Conservation (phyloP, 2,888 invertebrate genomes). For the Nycteola revayana region DNA sequence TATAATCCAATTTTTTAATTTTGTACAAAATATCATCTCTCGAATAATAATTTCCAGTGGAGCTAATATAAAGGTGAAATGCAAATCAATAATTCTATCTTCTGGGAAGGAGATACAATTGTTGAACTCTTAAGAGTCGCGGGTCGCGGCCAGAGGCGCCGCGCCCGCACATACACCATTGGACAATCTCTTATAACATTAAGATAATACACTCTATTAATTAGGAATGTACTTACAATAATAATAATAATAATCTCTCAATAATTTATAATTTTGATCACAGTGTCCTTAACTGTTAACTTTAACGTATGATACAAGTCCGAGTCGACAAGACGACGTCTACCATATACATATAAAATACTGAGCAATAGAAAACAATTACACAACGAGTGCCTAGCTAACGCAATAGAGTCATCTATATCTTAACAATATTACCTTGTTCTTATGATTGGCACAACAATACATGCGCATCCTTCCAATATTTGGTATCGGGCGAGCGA, state of each 20-base stretch:
- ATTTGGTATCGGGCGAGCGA: conserved; percentile 64
- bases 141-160: conserved; percentile 8
- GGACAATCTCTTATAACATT: conserved; percentile 72
- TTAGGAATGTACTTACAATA: conserved; percentile 80
- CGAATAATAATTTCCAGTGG: conserved; percentile 57
- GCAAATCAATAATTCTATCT: conserved; percentile 53
- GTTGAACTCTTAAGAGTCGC: conserved; percentile 47
- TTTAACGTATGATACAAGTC: conserved; percentile 79
- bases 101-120: conserved; percentile 55
- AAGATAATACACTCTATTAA: conserved; percentile 72
- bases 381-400: conserved; percentile 69
- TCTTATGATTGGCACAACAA: conserved; percentile 75
- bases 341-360: conserved; percentile 66
- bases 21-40: conserved; percentile 79
- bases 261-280: conserved; percentile 82
- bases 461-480: conserved; percentile 64
- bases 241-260: conserved; percentile 80
- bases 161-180: conserved; percentile 35
- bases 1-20: conserved; percentile 69
- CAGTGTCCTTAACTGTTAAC: conserved; percentile 80
- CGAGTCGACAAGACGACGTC: conserved; percentile 62
- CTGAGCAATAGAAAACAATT: conserved; percentile 80
- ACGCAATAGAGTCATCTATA: conserved; percentile 71
- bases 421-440: conserved; percentile 77
- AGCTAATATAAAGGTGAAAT: conserved; percentile 56